Percentiles rank a stretch among this genome's conserved stretches.
phyloP scores from a whole-genome alignment of 2,113 vertebrate genomes.

The Mystacornis crossleyi region DNA sequence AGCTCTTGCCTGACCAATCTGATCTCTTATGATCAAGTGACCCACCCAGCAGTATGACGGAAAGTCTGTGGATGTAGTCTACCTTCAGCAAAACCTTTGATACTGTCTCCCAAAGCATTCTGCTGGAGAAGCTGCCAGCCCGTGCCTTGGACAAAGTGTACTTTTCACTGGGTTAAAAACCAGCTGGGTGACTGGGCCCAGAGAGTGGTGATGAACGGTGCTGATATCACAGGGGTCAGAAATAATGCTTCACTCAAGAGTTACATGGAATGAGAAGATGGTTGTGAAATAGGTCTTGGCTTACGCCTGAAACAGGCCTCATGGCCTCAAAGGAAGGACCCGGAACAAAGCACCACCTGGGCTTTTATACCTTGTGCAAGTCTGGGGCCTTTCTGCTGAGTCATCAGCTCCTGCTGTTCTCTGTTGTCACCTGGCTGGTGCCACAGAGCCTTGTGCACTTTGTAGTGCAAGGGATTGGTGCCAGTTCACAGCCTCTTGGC shows the following conservation, averaged over 20 bases:
- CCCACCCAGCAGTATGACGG: fast-evolving
- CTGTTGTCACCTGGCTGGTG: neutral
- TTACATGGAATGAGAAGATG: neutral
- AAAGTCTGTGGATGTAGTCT: neutral
- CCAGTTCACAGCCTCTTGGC: neutral
- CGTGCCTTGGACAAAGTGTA: neutral
- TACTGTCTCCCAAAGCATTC: neutral
- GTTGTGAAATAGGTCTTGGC: neutral
- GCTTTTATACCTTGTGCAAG: neutral
- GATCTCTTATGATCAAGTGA: neutral
- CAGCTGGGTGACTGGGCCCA: neutral
- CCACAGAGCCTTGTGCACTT: neutral
- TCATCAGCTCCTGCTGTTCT: neutral
- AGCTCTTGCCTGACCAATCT: neutral
- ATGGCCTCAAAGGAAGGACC: neutral
- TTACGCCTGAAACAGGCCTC: neutral
- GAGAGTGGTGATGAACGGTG: neutral
- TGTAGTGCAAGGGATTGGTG: neutral
- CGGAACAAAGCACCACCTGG: neutral
- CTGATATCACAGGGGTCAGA: neutral
- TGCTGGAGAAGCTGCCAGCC: neutral
- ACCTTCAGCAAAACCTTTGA: neutral
- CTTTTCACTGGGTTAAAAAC: neutral
- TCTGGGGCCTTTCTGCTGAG: neutral
- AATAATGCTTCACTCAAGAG: neutral